Percentiles rank a stretch among this genome's conserved stretches.
Conservation (phyloP, 2,888 invertebrate genomes). For the Leptarthrus brevirostris region DNA sequence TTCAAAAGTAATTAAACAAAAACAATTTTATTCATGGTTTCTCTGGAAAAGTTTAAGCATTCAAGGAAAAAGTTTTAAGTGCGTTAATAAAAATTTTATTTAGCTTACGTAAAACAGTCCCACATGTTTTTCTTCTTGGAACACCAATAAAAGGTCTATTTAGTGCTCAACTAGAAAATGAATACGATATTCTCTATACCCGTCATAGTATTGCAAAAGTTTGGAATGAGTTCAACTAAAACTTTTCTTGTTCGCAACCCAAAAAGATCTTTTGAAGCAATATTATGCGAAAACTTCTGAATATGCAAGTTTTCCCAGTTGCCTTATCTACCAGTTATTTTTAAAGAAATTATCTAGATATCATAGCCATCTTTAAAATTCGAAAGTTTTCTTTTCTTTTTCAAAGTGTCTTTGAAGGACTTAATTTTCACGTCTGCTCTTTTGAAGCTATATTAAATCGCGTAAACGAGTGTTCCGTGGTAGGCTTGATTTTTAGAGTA, state of each 20-base stretch:
- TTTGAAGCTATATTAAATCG: background rate
- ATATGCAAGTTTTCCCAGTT: background rate
- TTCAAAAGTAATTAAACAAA: no score
- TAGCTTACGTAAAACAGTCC: background rate
- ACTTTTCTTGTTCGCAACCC: conserved; percentile 33
- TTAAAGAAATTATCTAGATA: conserved; percentile 3
- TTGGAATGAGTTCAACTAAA: conserved; percentile 17
- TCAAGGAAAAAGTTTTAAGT: background rate
- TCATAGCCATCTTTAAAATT: background rate
- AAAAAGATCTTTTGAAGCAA: background rate
- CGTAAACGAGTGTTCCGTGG: background rate
- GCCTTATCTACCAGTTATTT: background rate
- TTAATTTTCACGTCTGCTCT: background rate
- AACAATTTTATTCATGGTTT: background rate
- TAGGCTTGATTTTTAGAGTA: background rate
- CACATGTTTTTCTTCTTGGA: background rate
- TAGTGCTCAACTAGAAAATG: conserved; percentile 4
- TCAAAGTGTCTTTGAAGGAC: background rate
- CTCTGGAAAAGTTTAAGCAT: background rate
- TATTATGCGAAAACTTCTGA: conserved; percentile 4
- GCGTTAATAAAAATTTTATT: background rate
- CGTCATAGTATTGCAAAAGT: conserved; percentile 25
- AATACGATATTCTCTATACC: conserved; percentile 27
- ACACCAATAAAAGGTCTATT: conserved; percentile 2
- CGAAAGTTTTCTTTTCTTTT: background rate